These are phyloP conservation scores for Melieria crassipennis DNA, from an alignment of 2,888 invertebrate species.

Conservation along the genomic window DNA sequence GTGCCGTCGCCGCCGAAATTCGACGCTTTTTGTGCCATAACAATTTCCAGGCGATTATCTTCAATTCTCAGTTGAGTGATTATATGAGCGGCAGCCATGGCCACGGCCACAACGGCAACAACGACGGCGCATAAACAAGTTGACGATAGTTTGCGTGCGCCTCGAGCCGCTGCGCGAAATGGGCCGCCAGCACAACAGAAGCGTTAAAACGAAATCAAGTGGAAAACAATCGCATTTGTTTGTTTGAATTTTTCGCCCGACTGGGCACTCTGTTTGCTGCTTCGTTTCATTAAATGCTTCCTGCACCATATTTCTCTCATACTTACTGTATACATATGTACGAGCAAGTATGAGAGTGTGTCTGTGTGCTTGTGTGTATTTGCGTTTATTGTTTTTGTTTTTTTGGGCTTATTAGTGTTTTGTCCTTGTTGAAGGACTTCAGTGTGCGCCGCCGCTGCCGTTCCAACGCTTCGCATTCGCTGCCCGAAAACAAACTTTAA, in stretches of 20 bases:
- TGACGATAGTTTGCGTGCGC: slow-evolving; percentile 13
- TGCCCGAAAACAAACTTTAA: slow-evolving; percentile 22
- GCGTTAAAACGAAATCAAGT: slow-evolving; percentile 30
- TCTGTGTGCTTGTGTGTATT: no score
- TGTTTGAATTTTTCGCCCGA: slow-evolving; percentile 13
- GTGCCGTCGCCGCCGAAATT: no score
- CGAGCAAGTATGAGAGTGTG: no score
- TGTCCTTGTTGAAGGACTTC: slow-evolving; percentile 10
- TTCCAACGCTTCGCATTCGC: not conserved
- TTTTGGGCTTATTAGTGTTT: slow-evolving; percentile 18
- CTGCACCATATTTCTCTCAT: no score
- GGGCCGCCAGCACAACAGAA: not conserved
- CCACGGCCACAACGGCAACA: not conserved
- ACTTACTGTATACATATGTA: not conserved
- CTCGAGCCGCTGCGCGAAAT: not conserved
- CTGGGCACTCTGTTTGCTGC: no score
- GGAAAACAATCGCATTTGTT: slow-evolving; percentile 29
- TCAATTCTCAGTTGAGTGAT: slow-evolving; percentile 24
- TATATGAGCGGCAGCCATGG: slow-evolving; percentile 11
- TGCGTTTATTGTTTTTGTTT: not conserved
- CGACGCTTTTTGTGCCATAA: not conserved
- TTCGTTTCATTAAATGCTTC: no score
- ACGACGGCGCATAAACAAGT: not conserved
- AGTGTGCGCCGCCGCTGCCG: no score
- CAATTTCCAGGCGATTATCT: slow-evolving; percentile 31